Conservation (phyloP, 2,888 invertebrate genomes). For the Reticulitermes lucifugus region DNA sequence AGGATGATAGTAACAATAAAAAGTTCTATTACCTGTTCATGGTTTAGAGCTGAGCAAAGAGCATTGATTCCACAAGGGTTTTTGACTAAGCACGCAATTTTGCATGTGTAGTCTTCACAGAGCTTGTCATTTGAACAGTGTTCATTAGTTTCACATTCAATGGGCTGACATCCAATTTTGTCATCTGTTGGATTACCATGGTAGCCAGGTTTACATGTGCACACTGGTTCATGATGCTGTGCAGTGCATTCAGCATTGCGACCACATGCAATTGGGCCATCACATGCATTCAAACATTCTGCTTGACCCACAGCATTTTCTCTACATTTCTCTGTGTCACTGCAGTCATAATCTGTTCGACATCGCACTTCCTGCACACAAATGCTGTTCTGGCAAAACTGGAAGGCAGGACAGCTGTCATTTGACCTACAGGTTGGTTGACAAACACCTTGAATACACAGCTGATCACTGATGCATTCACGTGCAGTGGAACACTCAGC, state of each 20-base stretch:
- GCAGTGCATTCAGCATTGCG: constrained; percentile 85
- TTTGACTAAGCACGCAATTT: constrained; percentile 85
- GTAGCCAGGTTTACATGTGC: constrained; percentile 83
- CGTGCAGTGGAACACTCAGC: constrained; percentile 83
- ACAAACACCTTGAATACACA: constrained; percentile 88
- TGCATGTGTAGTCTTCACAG: constrained; percentile 85
- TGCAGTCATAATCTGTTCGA: constrained; percentile 78
- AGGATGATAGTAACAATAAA: no score
- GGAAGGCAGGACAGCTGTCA: constrained; percentile 85
- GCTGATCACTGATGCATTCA: constrained; percentile 87
- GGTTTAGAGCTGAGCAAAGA: constrained; percentile 86
- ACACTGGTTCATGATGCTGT: constrained; percentile 78
- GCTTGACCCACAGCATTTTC: constrained; percentile 76
- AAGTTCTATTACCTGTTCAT: constrained; percentile 69
- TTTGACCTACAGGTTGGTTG: constrained; percentile 85
- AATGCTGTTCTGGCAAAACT: constrained; percentile 85
- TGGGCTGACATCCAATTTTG: constrained; percentile 81
- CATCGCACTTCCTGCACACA: constrained; percentile 88
- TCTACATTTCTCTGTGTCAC: constrained; percentile 77
- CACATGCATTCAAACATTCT: constrained; percentile 82
- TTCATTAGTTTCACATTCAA: constrained; percentile 78
- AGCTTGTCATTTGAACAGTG: constrained; percentile 87
- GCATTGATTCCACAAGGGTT: constrained; percentile 89
- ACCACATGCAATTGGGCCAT: constrained; percentile 77
- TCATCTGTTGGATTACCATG: constrained; percentile 80